Evolutionary conservation across 2,797 vertebrate genomes (phyloP).

Genomic region (Microctenopoma steveboyesi): DNA sequence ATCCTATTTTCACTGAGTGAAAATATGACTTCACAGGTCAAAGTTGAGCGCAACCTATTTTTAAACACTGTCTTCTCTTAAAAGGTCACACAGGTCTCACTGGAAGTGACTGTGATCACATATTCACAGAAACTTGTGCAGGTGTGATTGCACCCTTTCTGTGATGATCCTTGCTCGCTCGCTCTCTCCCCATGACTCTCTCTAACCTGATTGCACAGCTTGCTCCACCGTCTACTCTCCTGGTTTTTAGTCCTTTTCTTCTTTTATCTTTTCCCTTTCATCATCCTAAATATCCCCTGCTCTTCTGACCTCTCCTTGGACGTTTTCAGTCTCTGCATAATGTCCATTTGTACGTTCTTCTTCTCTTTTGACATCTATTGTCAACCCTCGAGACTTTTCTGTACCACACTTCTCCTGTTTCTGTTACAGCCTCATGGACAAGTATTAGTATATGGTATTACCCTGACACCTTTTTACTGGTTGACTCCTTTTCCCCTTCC

Average conservation of each 20-base stretch:
- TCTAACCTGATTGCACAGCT: conserved; percentile 8
- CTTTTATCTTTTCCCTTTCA: conserved; percentile 1
- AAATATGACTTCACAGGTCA: conserved; percentile 1
- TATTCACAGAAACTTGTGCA: conserved; percentile 8
- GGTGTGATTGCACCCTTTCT: not conserved
- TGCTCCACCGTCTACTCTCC: conserved; percentile 3
- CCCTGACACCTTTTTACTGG: not conserved
- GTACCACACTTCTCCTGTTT: not conserved
- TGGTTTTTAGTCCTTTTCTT: conserved; percentile 39
- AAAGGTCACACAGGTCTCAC: not conserved
- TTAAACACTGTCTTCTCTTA: not conserved
- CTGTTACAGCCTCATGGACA: not conserved
- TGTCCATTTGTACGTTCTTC: not conserved
- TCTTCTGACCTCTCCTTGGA: conserved; percentile 25
- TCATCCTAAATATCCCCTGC: conserved; percentile 13
- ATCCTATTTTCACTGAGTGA: not conserved
- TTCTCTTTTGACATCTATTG: not conserved
- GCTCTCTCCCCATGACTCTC: not conserved
- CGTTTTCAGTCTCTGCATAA: conserved; percentile 14
- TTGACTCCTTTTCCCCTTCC: not conserved
- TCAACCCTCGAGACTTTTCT: not conserved
- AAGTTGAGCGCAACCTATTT: not conserved
- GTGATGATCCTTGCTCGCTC: not conserved
- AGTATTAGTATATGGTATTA: not conserved
- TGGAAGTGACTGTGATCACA: not conserved